phyloP scores from a whole-genome alignment of 2,888 invertebrate genomes.

The Pantelozetes paolii region DNA sequence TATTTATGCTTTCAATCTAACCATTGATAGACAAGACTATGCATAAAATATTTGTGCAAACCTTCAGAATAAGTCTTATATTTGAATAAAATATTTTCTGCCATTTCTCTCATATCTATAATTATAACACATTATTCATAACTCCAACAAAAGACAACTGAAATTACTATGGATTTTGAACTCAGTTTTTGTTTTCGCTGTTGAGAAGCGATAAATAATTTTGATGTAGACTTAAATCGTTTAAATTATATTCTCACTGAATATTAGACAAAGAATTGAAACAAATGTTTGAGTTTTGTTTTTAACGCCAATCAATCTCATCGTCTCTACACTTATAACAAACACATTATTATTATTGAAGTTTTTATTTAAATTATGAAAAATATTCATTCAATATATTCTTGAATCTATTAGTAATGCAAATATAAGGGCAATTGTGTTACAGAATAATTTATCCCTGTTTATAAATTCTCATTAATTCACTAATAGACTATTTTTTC shows the following conservation, averaged over 20 bases:
- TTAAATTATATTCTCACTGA: not conserved
- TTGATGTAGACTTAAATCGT: not conserved
- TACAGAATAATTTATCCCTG: too few relatives aligned
- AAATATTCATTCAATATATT: too few relatives aligned
- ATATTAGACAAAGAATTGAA: too few relatives aligned
- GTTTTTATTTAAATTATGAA: too few relatives aligned
- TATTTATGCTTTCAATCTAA: not conserved
- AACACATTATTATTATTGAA: too few relatives aligned
- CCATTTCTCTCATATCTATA: not conserved
- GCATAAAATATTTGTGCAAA: not conserved
- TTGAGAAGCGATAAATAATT: constrained; percentile 8
- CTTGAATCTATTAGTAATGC: too few relatives aligned
- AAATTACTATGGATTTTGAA: not conserved
- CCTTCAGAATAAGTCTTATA: not conserved
- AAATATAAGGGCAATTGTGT: too few relatives aligned
- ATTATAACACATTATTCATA: constrained; percentile 19
- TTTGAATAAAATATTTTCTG: not conserved
- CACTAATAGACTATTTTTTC: too few relatives aligned
- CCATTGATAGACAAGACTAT: not conserved
- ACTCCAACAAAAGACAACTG: not conserved
- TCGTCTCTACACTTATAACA: too few relatives aligned
- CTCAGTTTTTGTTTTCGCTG: not conserved
- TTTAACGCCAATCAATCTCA: too few relatives aligned
- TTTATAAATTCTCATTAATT: too few relatives aligned
- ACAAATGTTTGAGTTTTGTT: too few relatives aligned